Evolutionary conservation across 2,797 vertebrate species (phyloP), one percentile per base, ranked within the genome.

Genomic region (Lutjanus argentimaculatus): DNA sequence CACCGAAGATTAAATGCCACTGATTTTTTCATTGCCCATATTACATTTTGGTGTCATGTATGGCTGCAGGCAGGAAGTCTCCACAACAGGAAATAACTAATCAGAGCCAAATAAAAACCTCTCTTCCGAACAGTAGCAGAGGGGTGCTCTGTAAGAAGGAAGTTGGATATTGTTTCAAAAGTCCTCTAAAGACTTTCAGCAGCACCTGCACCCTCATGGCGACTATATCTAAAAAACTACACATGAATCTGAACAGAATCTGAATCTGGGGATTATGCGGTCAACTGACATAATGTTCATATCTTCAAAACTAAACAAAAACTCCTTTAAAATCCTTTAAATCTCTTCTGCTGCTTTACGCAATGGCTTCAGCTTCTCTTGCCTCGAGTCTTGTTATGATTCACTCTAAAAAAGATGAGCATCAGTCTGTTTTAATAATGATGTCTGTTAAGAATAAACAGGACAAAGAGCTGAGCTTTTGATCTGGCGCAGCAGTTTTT

Each of bases 391-490:
- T 53, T 17, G 7, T 48, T 67, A 45, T 1, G 55, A 68, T 84
- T 83, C 63, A 43, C 45, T 72, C 13, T 48, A 7, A 51, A 13
- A 46, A 53, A 36, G 46, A 69, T 10, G 11, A 72, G 62, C 65
- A 52, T 67, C 40, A 63, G 61, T 67, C 61, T 77, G 59, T 53
- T 83, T 79, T 68, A 74, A 80, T 89, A 68, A 86, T 62, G 40
- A 84, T 36, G 70, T 84, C 69, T 76, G 64, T 83, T 58, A 49
- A 70, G 73, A 79, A 72, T 82, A 83, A 91, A 86, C 84, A 86
- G 79, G 59, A 66, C 72, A 61, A 65, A 36, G 30, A 64, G 16
- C 46, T 9, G 13, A 53, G 58, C 72, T 84, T 87, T 87, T 89
- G 77, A 91, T 88, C 73, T 85, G 49, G 21, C 52, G 69, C 82